These are phyloP conservation scores for Heliconius ismenius DNA, from an alignment of 2,888 invertebrate genomes.

Conservation along the genomic window DNA sequence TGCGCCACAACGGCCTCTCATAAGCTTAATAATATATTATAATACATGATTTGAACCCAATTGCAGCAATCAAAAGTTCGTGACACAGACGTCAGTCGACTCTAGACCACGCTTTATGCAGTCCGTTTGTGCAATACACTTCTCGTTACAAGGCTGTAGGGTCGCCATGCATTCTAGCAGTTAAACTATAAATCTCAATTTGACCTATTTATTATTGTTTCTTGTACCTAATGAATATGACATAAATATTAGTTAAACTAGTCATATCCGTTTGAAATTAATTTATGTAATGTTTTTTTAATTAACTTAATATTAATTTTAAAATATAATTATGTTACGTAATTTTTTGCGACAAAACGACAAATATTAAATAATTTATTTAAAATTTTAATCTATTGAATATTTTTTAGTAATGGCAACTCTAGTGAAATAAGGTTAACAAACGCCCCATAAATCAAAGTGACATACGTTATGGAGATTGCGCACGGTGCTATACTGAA, in stretches of 20 bases:
- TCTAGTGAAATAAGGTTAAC: conserved; percentile 33
- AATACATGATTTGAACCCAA: conserved; percentile 29
- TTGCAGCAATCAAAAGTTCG: conserved; percentile 38
- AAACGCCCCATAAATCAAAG: conserved; percentile 47
- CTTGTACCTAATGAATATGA: not conserved
- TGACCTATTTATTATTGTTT: not conserved
- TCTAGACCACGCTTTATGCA: conserved; percentile 33
- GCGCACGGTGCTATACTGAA: conserved; percentile 46
- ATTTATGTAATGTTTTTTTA: not conserved
- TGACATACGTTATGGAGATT: conserved; percentile 47
- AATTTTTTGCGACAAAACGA: not conserved
- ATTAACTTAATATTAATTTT: no score
- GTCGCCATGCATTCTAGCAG: not conserved
- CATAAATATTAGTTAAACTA: not conserved
- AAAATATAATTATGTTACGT: not conserved
- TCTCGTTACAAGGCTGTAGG: conserved; percentile 34
- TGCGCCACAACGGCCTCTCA: no score
- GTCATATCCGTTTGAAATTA: not conserved
- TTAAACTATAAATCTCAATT: not conserved
- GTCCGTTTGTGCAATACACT: conserved; percentile 38
- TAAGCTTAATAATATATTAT: not conserved
- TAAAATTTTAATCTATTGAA: not conserved
- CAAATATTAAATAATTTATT: not conserved
- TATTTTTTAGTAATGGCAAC: conserved; percentile 8
- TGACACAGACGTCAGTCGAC: conserved; percentile 37